Evolutionary conservation across 2,888 invertebrate species (phyloP).

Genomic region (Spodoptera picta): DNA sequence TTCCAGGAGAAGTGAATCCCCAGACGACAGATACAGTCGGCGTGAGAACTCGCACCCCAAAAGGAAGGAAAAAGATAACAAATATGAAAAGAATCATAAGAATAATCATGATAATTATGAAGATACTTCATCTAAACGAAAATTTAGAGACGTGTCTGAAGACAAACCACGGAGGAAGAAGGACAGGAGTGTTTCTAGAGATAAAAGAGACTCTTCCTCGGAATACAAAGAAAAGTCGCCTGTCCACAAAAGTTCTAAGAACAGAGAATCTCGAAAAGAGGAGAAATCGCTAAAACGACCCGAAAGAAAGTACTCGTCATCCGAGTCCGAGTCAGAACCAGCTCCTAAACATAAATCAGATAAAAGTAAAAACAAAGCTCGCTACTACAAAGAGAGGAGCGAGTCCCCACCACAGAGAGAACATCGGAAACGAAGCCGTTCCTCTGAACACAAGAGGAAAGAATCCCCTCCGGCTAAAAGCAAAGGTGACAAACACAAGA

Average conservation of each 20-base stretch:
- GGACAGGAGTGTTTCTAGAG: constrained; percentile 68
- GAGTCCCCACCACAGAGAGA: constrained; percentile 55
- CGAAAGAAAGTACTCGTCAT: constrained; percentile 66
- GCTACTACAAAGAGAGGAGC: constrained; percentile 66
- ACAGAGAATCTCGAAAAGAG: constrained; percentile 67
- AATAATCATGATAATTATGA: constrained; percentile 66
- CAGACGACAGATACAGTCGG: constrained; percentile 57
- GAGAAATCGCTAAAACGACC: constrained; percentile 62
- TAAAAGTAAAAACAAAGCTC: constrained; percentile 65
- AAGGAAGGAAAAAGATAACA: constrained; percentile 56
- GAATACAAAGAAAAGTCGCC: constrained; percentile 71
- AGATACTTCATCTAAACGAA: constrained; percentile 62
- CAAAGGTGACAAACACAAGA: constrained; percentile 69
- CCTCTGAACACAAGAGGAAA: constrained; percentile 66
- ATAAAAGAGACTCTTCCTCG: constrained; percentile 69
- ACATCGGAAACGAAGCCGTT: constrained; percentile 67
- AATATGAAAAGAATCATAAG: constrained; percentile 61
- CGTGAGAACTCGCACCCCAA: constrained; percentile 45
- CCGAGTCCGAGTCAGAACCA: constrained; percentile 74
- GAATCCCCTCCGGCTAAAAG: constrained; percentile 64
- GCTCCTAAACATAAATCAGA: constrained; percentile 64
- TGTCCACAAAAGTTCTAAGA: constrained; percentile 62
- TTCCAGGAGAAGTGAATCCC: constrained; percentile 58
- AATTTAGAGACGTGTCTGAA: constrained; percentile 61
- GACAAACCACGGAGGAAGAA: constrained; percentile 63